These are phyloP conservation scores for Anas platyrhynchos DNA, from an alignment of 2,113 vertebrate species.

Conservation along the genomic window DNA sequence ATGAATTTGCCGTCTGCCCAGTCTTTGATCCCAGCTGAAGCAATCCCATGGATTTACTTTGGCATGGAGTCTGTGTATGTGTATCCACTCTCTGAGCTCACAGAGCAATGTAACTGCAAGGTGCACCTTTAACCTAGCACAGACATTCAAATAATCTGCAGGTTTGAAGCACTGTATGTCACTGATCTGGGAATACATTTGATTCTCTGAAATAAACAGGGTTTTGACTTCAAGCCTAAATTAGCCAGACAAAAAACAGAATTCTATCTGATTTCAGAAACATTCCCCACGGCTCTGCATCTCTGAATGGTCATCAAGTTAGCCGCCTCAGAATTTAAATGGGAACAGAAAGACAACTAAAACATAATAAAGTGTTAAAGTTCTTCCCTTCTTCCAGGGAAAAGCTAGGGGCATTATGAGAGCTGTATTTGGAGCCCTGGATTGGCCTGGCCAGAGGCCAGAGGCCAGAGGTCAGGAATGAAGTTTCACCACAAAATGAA, in stretches of 20 bases:
- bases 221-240: background rate
- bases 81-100: background rate
- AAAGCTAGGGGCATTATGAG: background rate
- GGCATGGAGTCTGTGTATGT: background rate
- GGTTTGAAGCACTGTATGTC: conserved; percentile 34
- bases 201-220: background rate
- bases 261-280: background rate
- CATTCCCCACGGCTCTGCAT: background rate
- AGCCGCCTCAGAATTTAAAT: background rate
- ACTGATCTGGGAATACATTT: background rate
- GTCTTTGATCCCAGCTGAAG: background rate
- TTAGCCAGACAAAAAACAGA: rapidly evolving
- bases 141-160: background rate
- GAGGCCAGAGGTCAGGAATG: background rate
- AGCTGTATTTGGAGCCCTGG: background rate
- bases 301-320: background rate
- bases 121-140: background rate
- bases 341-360: background rate
- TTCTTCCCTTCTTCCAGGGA: background rate
- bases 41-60: conserved; percentile 17
- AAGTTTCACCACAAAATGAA: background rate
- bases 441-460: background rate
- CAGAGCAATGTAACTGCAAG: background rate
- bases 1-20: background rate
- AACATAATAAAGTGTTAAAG: background rate